phyloP scores from a whole-genome alignment of 2,888 invertebrate genomes.

The Xestia ashworthii region DNA sequence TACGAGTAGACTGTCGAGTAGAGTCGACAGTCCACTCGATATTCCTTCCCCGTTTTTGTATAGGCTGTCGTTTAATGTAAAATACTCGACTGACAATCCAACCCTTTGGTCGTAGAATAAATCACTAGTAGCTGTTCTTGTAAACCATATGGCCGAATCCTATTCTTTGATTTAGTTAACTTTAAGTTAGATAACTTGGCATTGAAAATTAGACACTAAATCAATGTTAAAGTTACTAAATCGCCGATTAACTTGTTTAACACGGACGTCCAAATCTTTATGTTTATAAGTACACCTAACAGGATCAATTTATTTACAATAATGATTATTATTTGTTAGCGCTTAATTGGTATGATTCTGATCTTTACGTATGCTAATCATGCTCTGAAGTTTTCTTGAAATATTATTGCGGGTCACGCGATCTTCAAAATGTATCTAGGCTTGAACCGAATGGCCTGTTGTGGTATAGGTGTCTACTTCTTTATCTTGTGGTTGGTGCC shows the following conservation, averaged over 20 bases:
- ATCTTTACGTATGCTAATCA: conserved; percentile 22
- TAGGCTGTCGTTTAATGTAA: no score
- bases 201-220: conserved; percentile 26
- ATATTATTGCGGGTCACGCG: conserved; percentile 18
- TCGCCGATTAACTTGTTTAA: conserved; percentile 13
- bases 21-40: no score
- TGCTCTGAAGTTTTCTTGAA: conserved; percentile 24
- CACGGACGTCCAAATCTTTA: conserved; percentile 29
- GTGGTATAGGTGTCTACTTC: not conserved
- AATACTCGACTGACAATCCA: not conserved
- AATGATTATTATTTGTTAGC: conserved; percentile 42
- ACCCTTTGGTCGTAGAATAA: not conserved
- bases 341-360: conserved; percentile 24
- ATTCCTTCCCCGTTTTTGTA: no score
- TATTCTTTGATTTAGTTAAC: not conserved
- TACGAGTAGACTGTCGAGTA: no score
- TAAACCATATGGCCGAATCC: not conserved
- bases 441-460: not conserved
- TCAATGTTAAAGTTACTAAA: not conserved
- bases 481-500: no score
- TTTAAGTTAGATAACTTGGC: not conserved
- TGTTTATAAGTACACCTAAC: not conserved
- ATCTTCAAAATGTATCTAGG: not conserved
- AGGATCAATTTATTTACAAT: conserved; percentile 19
- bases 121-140: not conserved